Base-by-base conservation (phyloP, 2,888 invertebrate species). In the Noctua fimbriata region DNA sequence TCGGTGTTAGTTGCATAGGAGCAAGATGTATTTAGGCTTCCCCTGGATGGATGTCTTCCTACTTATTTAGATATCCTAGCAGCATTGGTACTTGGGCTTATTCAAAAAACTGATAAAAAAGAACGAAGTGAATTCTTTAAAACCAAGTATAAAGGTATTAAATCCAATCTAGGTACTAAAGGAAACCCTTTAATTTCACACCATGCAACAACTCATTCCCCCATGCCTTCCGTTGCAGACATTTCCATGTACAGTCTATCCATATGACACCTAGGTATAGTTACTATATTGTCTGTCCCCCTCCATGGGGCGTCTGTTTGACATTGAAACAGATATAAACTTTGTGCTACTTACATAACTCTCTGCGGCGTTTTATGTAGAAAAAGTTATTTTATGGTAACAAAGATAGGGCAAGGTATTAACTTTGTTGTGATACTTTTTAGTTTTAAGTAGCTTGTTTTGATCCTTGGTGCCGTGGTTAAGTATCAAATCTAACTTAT, bases 301-400 rank as follows among this genome's bases (percentile, higher is more conserved):
- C 28, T 21, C 16, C 16, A 28, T 36, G 32, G 60, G 67, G 69
- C 67, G 69, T 72, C 36, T 47, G 63, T 67, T 73, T 74, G 84
- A 87, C 84, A 84, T 79, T 84, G 87, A 72, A 72, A 69, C 74
- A 60, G 60, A 78, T 63, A 72, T 69, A 87, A 71, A 65, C 73
- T 69, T 47, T 18, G 36, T 60, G n/a, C 66, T 78, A n/a, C 60
- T 81, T 81, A 74, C 70, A 70, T 81, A 81, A 66, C 44, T 66
- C 32, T 24, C 16, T 63, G 2, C n/a, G n/a, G n/a, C 10, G 32
- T 21, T 66, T 70, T 52, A 49, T 58, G 36, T 49, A 10, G 24
- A 12, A 14, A 70, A 69, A 78, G 6, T 79, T 79, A 66, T 83
- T 71, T 78, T 69, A 73, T 80, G 60, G 47, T 60, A 5, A 24